These are phyloP conservation scores for Pseudocheirus occidentalis DNA, from an alignment of 2,797 vertebrate species.

Conservation along the genomic window DNA sequence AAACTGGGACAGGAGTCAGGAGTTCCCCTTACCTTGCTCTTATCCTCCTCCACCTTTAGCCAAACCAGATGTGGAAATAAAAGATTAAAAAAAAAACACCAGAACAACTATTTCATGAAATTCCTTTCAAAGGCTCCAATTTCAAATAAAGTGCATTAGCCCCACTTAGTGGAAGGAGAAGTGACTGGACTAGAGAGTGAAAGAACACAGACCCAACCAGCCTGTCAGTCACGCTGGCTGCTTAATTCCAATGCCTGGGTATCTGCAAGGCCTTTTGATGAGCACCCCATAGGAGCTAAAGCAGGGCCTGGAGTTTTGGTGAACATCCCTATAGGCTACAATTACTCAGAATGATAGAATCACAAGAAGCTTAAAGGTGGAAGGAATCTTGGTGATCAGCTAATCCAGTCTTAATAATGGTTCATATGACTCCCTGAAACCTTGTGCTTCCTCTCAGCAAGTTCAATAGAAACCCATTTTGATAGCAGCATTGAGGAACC, in stretches of 20 bases:
- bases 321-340: background rate
- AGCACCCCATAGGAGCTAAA: background rate
- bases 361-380: background rate
- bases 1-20: background rate
- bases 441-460: background rate
- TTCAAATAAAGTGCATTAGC: background rate
- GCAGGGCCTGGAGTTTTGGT: background rate
- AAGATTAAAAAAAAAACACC: background rate
- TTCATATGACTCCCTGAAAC: background rate
- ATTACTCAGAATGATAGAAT: background rate
- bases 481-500: background rate
- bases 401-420: background rate
- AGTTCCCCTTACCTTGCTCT: background rate
- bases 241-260: background rate
- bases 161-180: background rate
- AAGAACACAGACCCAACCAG: background rate
- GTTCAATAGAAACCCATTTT: background rate
- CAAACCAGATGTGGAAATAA: background rate
- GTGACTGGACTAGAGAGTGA: background rate
- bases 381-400: background rate
- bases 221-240: background rate
- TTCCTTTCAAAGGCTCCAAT: background rate
- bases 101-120: background rate
- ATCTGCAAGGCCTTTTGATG: background rate
- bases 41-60: background rate